Evolutionary conservation across 2,113 vertebrate species (phyloP), one percentile per base, ranked within the genome.

Genomic region (Balaenoptera acutorostrata): DNA sequence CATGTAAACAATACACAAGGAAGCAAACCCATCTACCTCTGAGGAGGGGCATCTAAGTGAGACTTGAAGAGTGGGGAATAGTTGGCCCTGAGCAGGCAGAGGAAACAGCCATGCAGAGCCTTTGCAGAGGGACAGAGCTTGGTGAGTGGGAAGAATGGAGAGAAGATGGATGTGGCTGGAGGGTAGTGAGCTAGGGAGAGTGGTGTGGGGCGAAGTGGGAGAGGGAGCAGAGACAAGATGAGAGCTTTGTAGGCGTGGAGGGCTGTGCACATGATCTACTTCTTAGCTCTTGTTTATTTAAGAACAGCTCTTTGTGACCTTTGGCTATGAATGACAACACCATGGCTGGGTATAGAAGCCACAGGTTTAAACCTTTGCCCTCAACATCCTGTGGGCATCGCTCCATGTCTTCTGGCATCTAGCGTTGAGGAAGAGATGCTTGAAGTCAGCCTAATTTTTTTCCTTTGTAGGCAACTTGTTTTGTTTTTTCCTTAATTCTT

Each of bases 21-120:
- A 20, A 72, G 11, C 49, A 64, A 39, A 20, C 25, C 7, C 29
- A 27, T 52, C 15, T 11, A 4, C 21, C 36, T 55, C 75, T 44
- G 74, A 61, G 55, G 74, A 52, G 74, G 39, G 74, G 18, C 8
- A 15, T 20, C 13, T 31, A 12, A 82, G 44, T 39, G 64, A 39
- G 46, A 41, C 64, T 55, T 23, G 27, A 52, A 52, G 44, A 21
- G 7, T 3, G 31, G 75, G 69, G 20, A 41, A n/a, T 15, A 63
- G 69, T 2, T 0, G 0, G 4, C 17, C 15, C 0, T 0, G 18
- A n/a, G 29, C 17, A 41, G 39, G 31, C 63, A 31, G 75, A 66
- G 46, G 27, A 66, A 69, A 20, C 0, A 3, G 6, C 23, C 29
- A 0, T 57, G 81, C 41, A 17, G 1, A 36, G 18, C 11, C 49